Percentiles rank a stretch among this genome's conserved stretches.
Conservation (phyloP, 2,797 vertebrate genomes). For the Enteromius argenteus region DNA sequence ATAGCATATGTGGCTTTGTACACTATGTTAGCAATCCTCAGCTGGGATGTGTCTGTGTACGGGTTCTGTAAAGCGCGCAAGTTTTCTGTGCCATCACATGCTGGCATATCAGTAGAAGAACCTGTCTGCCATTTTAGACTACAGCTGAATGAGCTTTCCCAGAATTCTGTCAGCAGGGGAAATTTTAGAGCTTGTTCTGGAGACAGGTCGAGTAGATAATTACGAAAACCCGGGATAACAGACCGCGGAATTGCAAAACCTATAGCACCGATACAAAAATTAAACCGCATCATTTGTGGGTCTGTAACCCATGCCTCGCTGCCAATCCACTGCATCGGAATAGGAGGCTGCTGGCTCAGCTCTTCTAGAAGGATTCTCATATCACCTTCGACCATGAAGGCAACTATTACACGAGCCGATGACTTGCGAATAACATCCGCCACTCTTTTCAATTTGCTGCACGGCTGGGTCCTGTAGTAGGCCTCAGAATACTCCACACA, state of each 20-base stretch:
- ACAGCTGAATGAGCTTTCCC: constrained; percentile 69
- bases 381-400: constrained; percentile 67
- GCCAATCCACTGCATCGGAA: constrained; percentile 74
- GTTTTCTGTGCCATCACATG: constrained; percentile 70
- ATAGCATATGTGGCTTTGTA: constrained; percentile 78
- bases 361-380: constrained; percentile 70
- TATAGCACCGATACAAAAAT: constrained; percentile 65
- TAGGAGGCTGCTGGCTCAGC: constrained; percentile 59
- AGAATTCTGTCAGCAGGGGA: constrained; percentile 68
- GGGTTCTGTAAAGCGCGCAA: constrained; percentile 60
- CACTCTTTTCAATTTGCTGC: constrained; percentile 65
- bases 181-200: constrained; percentile 58
- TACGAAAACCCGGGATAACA: constrained; percentile 71
- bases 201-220: constrained; percentile 69
- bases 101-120: not conserved
- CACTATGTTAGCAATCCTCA: constrained; percentile 74
- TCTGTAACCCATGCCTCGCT: constrained; percentile 74
- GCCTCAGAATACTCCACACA: constrained; percentile 63
- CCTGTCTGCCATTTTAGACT: constrained; percentile 50
- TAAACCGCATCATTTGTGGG: constrained; percentile 62
- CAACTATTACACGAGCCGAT: constrained; percentile 71
- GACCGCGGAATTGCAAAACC: constrained; percentile 70
- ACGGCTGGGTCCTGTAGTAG: constrained; percentile 63
- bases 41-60: constrained; percentile 73
- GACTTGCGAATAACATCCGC: constrained; percentile 64